Base-by-base conservation (phyloP, 1,140 invertebrate species). In the Oryctes rhinoceros region DNA sequence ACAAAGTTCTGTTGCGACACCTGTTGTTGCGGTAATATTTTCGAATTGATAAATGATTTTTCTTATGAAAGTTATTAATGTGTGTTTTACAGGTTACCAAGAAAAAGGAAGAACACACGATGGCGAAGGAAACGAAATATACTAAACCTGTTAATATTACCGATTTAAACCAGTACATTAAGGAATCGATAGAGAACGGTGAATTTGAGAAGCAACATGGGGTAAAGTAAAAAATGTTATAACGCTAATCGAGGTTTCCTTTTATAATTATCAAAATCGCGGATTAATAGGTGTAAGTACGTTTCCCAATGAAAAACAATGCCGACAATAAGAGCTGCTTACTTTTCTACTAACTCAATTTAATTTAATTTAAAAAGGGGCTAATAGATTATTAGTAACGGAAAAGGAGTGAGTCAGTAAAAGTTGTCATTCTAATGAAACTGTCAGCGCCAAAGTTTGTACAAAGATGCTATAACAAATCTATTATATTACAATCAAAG, bases 161-260 rank as follows among this genome's bases (percentile, higher is more conserved):
- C 4, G 80, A 82, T 6, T 82, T 82, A 71, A 80, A 81, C 75
- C 13, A 78, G 6, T 82, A 82, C 30, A 76, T 81, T 2, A 82
- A 81, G 74, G 20, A 80, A 62, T 78, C 80, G 0, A 80, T 82
- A 13, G 18, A 78, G 18, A 81, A 65, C 30, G 80, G 80, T 3
- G 81, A 82, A 82, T 78, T 82, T 24, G 78, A 82, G 37, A 79
- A 67, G 24, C 81, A 82, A 48, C 80, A 82, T 76, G 75, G 49
- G 79, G 79, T 80, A 49, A 48, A 4, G 15, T 76, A n/a, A n/a
- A 7, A 75, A 37, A 15, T 48, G 11, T 48, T 48, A 48, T 48
- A n/a, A n/a, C n/a, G n/a, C n/a, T n/a, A n/a, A 30, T 30, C 24
- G 24, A 30, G 24, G 24, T 30, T 30, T 30, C 2, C n/a, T 30